Percentiles rank a stretch among this genome's conserved stretches.
Conservation (phyloP, 2,888 invertebrate species). For the Himalopsyche tibetana region DNA sequence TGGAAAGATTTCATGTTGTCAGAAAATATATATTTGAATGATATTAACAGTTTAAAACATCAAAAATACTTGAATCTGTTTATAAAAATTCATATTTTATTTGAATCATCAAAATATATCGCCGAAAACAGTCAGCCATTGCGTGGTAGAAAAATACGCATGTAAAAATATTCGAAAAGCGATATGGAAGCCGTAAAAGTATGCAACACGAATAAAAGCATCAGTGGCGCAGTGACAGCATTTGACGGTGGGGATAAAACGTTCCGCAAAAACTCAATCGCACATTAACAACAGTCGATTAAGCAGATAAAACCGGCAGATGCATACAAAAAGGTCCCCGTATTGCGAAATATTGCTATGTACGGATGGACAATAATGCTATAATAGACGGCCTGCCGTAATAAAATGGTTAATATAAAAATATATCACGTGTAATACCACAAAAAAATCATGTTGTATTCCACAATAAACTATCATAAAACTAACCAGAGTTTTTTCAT, state of each 20-base stretch:
- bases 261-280: slow-evolving; percentile 30
- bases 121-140: no score
- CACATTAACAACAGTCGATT: slow-evolving; percentile 30
- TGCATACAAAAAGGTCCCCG: neutral
- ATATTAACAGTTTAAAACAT: no score
- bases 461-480: neutral
- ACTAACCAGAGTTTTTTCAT: no score
- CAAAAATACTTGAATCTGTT: no score
- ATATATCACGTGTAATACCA: neutral
- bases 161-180: neutral
- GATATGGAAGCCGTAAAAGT: slow-evolving; percentile 7
- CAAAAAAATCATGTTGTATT: neutral
- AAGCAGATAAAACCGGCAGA: slow-evolving; percentile 24
- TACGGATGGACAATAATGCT: neutral
- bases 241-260: slow-evolving; percentile 11
- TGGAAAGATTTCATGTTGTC: no score
- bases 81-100: no score
- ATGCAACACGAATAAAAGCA: slow-evolving; percentile 22
- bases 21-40: no score
- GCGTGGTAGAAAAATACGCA: neutral
- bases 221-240: slow-evolving; percentile 2
- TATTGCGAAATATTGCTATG: neutral
- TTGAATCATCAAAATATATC: no score
- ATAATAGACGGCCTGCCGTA: neutral
- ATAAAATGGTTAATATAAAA: neutral